phyloP scores from a whole-genome alignment of 2,888 invertebrate species.

The Spilosoma lubricipeda region DNA sequence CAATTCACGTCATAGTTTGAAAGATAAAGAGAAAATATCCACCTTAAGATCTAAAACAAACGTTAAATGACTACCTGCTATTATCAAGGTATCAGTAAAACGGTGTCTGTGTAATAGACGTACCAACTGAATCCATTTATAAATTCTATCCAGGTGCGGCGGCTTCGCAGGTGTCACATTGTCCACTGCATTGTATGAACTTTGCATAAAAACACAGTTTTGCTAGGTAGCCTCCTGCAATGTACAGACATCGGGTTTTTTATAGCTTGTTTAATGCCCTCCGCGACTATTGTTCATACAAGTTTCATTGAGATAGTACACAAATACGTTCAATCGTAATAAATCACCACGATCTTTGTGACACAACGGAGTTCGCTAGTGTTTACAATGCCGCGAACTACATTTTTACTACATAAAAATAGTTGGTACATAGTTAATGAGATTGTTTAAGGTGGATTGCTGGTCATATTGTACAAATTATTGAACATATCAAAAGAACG shows the following conservation, averaged over 20 bases:
- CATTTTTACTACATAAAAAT: neutral
- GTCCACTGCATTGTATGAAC: constrained; percentile 76
- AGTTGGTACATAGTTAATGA: neutral
- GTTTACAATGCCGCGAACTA: neutral
- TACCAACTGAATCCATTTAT: constrained; percentile 71
- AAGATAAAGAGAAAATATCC: neutral
- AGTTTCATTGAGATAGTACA: constrained; percentile 40
- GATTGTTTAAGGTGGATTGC: neutral
- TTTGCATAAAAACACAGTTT: constrained; percentile 77
- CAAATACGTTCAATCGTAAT: constrained; percentile 21
- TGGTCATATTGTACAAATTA: constrained; percentile 21
- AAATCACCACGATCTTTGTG: neutral
- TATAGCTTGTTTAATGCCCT: constrained; percentile 43
- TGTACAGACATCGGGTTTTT: constrained; percentile 42
- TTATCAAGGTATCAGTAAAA: constrained; percentile 8
- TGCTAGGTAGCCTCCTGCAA: constrained; percentile 40
- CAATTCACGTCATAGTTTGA: neutral
- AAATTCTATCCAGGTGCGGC: constrained; percentile 79
- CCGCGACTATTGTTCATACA: constrained; percentile 38
- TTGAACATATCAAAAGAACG: constrained; percentile 35
- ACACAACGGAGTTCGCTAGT: neutral
- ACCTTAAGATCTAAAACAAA: neutral
- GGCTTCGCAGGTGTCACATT: constrained; percentile 78
- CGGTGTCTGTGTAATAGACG: constrained; percentile 55
- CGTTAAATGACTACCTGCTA: neutral